phyloP scores from a whole-genome alignment of 2,888 invertebrate species.

The Petrolisthes cinctipes region DNA sequence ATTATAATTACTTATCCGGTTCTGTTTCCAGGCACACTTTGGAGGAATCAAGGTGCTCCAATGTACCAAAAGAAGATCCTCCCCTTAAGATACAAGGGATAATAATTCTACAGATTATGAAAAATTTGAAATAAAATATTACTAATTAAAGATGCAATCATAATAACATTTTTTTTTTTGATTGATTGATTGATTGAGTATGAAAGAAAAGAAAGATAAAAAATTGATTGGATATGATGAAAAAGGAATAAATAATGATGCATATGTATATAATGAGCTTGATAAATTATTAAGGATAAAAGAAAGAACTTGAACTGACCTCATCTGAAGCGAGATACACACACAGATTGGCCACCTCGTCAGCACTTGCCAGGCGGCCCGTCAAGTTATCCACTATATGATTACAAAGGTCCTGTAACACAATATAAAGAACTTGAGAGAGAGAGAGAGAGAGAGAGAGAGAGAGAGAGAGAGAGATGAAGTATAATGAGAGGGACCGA shows the following conservation, averaged over 20 bases:
- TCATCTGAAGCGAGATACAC: conserved; percentile 68
- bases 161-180: too few relatives aligned
- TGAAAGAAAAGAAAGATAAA: neutral
- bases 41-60: too few relatives aligned
- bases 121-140: too few relatives aligned
- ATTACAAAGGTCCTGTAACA: conserved; percentile 28
- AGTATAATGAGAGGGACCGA: neutral
- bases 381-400: conserved; percentile 67
- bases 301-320: conserved; percentile 19
- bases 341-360: conserved; percentile 68
- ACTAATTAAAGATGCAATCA: too few relatives aligned
- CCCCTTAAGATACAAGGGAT: too few relatives aligned
- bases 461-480: neutral
- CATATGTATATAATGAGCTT: neutral
- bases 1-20: too few relatives aligned
- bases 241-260: neutral
- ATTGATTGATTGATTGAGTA: too few relatives aligned
- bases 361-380: conserved; percentile 68
- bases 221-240: neutral
- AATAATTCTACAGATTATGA: too few relatives aligned
- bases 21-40: too few relatives aligned
- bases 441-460: neutral
- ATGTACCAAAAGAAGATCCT: too few relatives aligned
- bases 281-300: neutral
- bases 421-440: neutral